Base-by-base conservation (phyloP, 2,888 invertebrate genomes). In the Campoletis raptor region DNA sequence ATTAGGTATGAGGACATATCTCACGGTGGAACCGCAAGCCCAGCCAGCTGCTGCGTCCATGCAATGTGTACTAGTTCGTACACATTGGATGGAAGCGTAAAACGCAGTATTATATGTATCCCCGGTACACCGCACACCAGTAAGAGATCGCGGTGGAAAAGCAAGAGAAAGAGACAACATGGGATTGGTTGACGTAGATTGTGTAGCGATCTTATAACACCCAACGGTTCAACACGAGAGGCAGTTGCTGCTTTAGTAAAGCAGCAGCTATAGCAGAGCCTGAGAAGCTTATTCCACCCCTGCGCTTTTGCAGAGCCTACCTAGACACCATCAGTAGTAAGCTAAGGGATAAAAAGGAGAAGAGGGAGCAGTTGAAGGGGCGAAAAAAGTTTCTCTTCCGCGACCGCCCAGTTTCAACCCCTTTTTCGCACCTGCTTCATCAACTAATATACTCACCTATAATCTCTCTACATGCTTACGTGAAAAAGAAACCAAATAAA, bases 271-370 rank as follows among this genome's bases (percentile, higher is more conserved):
- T 24, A 57, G 10, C 57, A 85, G 40, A 42, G 87, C 87, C 83
- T 81, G 72, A 86, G 42, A 74, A 85, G 87, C 81, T 37, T 66
- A 70, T 87, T 85, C 87, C 86, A 86, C 81, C 80, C 81, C 74
- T 70, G 78, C 81, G 64, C 78, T 54, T 69, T 79, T 42, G 40
- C 36, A 21, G 48, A 82, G 74, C 83, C 87, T 81, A 84, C 57
- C 77, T 69, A 74, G 85, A 81, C 64, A 81, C 70, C 79, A 52
- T 36, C 64, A n/a, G n/a, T n/a, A 36, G 64, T 57, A 45, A 81
- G 74, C 45, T 52, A 72, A 66, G 21, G 72, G 52, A 52, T 30
- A 4, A 72, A 36, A 9, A 36, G 18, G 12, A 9, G 30, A n/a
- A n/a, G 48, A 48, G 30, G 18, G 48, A 72, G 36, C 3, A 40